Base-by-base conservation (phyloP, 2,113 vertebrate genomes). In the Elachura formosa region DNA sequence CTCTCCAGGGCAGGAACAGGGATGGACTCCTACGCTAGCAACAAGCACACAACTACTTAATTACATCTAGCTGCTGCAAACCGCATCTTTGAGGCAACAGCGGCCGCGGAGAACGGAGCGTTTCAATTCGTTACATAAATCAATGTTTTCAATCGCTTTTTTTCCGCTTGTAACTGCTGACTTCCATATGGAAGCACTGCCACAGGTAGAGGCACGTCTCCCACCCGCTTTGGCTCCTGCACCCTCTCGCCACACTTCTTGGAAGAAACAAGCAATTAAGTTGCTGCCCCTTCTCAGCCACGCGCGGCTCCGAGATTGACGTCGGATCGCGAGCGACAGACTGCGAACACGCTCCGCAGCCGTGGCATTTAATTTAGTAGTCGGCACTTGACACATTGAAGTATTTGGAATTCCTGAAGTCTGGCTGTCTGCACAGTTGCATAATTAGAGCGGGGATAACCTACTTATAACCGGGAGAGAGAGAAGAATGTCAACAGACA, bases 391-490 rank as follows among this genome's bases (percentile, higher is more conserved):
- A 96, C 91, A 91, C 78, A 5, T 73, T 73, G 78, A 93, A 96
- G 89, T 54, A 93, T 89, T 95, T 87, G 91, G 90, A 95, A 94
- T 95, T 96, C 90, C 94, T 89, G 58, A 95, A 96, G 94, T 86
- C 91, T 95, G 89, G 91, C 94, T 94, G 93, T 55, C 93, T 90
- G 84, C 94, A 86, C 71, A 36, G 87, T 93, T 96, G 94, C 94
- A 95, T 95, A 93, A 95, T 91, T 92, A 89, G 71, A 95, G 80
- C 48, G 73, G 92, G 96, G 94, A 94, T 94, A 94, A 94, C 94
- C 89, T 96, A 95, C 87, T 95, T 96, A 56, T 24, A 94, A 80
- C 9, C 0, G 10, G 75, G 85, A 6, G 41, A 91, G 89, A 68
- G 7, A 91, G 68, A 90, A 73, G 59, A 93, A 95, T 83, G 89